Evolutionary conservation across 2,797 vertebrate species (phyloP).

Genomic region (Brotula barbata): DNA sequence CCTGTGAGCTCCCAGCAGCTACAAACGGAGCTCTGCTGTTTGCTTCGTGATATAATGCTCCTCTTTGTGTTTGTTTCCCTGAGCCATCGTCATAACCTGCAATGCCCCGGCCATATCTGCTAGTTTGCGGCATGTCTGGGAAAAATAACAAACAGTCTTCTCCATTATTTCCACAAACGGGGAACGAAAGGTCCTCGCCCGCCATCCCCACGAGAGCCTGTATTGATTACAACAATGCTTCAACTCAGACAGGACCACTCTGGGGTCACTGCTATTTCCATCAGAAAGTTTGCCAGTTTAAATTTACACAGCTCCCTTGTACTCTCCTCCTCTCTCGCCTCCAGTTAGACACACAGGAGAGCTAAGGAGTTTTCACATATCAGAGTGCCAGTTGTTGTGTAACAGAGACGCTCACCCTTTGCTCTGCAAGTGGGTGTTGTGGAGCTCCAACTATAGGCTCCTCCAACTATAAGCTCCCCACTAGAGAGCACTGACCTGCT

Average conservation of each 20-base stretch:
- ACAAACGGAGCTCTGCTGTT: constrained; percentile 72
- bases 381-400: constrained; percentile 80
- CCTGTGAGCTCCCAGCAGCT: constrained; percentile 68
- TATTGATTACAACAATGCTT: constrained; percentile 87
- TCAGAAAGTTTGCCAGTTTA: constrained; percentile 85
- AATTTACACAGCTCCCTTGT: constrained; percentile 78
- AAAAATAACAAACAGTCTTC: constrained; percentile 83
- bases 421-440: constrained; percentile 83
- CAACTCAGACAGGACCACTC: constrained; percentile 80
- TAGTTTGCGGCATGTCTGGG: constrained; percentile 79
- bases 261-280: constrained; percentile 83
- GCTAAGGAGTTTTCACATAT: constrained; percentile 75
- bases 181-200: constrained; percentile 83
- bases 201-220: constrained; percentile 76
- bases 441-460: constrained; percentile 78
- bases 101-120: constrained; percentile 78
- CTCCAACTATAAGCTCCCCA: constrained; percentile 73
- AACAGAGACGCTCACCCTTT: constrained; percentile 79
- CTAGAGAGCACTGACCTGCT: constrained; percentile 77
- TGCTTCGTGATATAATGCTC: constrained; percentile 76
- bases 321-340: constrained; percentile 72
- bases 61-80: constrained; percentile 78
- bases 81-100: constrained; percentile 78
- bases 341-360: constrained; percentile 73
- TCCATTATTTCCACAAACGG: constrained; percentile 82